Evolutionary conservation across 1,140 invertebrate species (phyloP), one percentile per base, ranked within the genome.

Genomic region (Drosophila santomea): DNA sequence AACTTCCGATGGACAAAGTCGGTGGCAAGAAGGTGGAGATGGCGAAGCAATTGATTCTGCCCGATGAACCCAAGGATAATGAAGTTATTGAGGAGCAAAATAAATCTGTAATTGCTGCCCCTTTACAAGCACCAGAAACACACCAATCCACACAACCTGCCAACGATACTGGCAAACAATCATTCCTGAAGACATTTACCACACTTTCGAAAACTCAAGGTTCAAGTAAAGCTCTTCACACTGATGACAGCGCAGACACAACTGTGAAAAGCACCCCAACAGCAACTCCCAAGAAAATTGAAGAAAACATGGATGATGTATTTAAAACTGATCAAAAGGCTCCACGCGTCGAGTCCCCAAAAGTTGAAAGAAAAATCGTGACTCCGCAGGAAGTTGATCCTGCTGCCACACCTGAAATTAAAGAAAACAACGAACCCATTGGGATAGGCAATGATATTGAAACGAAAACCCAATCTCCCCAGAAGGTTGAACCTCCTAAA

Each of bases 141-240:
- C 44, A 47, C 0, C 20, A 47, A 20, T 23, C 44, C 2, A 1
- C 20, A 0, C 10, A 25, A 17, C n/a, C 47, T 15, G 25, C n/a
- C n/a, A 51, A 20, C 4, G 50, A 52, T 36, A 7, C 5, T 28
- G 23, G 7, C 14, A 52, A 36, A 36, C 32, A 36, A 7, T 11
- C 32, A 11, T 36, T 36, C 32, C 35, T 52, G 15, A 36, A 52
- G 32, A 14, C 50, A 52, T 52, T 36, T 11, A 51, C 32, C n/a
- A 12, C 48, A 32, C 48, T 51, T 51, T 28, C 28, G 5, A 25
- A 50, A 32, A 15, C 15, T 8, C 2, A 50, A 25, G 8, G 25
- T 32, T 51, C 28, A n/a, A 51, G 28, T 14, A 51, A 32, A 11
- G n/a, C 48, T 51, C 15, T 35, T 32, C 15, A 14, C 1, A 10